Percentiles rank a stretch among this genome's conserved stretches.
Evolutionary conservation across 2,113 vertebrate genomes (phyloP).

Genomic region (Columba livia): DNA sequence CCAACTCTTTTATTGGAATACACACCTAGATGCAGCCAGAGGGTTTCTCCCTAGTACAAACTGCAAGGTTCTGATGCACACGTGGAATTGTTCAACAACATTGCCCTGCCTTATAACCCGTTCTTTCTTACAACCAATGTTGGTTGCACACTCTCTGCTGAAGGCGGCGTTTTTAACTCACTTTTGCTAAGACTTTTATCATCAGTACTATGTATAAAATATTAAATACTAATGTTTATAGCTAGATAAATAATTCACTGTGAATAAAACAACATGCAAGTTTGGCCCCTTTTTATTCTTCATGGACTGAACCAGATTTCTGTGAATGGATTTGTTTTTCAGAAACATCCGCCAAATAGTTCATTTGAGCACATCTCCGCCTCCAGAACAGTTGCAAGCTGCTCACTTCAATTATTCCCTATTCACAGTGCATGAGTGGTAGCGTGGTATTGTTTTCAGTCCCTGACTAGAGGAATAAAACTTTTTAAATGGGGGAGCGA

Average conservation of each 20-base stretch:
- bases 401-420: conserved; percentile 63
- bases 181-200: background rate
- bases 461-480: conserved; percentile 30
- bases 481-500: conserved; percentile 19
- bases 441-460: conserved; percentile 17
- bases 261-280: background rate
- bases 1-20: background rate
- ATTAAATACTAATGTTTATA: background rate
- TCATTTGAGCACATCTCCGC: conserved; percentile 43
- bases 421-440: background rate
- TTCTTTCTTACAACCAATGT: background rate
- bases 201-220: background rate
- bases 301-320: background rate
- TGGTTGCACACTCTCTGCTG: background rate
- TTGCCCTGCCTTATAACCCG: background rate
- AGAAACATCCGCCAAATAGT: conserved; percentile 39
- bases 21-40: background rate
- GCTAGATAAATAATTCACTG: background rate
- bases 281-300: background rate
- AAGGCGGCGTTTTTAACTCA: background rate
- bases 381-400: conserved; percentile 51
- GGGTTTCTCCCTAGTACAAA: background rate
- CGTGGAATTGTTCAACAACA: background rate
- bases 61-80: background rate
- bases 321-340: conserved; percentile 61